Evolutionary conservation across 2,113 vertebrate species (phyloP).

Genomic region (Coryphaenoides rupestris): DNA sequence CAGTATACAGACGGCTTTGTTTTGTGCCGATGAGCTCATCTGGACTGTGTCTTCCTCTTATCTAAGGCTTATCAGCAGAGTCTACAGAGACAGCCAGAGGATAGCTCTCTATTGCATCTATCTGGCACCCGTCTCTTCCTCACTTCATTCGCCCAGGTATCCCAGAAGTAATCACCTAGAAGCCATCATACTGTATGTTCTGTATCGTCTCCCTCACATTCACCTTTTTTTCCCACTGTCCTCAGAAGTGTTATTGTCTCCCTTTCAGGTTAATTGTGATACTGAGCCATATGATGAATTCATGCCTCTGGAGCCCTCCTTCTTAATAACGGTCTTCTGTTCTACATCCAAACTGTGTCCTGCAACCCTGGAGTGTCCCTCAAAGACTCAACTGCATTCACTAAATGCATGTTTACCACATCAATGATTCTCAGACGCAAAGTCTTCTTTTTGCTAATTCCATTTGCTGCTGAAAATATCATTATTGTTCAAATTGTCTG

Average conservation of each 20-base stretch:
- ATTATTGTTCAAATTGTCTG: background rate
- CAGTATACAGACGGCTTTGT: background rate
- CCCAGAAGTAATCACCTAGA: too few relatives aligned
- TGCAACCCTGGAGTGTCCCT: conserved; percentile 48
- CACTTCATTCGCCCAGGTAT: conserved; percentile 71
- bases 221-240: background rate
- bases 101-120: conserved; percentile 65
- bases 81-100: conserved; percentile 41
- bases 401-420: conserved; percentile 38
- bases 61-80: conserved; percentile 67
- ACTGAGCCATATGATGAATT: conserved; percentile 45
- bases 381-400: conserved; percentile 32
- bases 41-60: background rate
- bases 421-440: background rate
- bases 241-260: background rate
- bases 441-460: background rate
- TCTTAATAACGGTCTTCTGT: conserved; percentile 68
- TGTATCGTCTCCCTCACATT: background rate
- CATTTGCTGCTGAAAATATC: background rate
- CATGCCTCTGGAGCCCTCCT: conserved; percentile 70
- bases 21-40: background rate
- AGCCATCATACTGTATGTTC: background rate
- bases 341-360: conserved; percentile 59
- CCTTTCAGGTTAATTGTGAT: conserved; percentile 65
- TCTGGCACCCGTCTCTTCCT: conserved; percentile 65